Conservation (phyloP, 2,113 vertebrate species). For the Sciurus niger region DNA sequence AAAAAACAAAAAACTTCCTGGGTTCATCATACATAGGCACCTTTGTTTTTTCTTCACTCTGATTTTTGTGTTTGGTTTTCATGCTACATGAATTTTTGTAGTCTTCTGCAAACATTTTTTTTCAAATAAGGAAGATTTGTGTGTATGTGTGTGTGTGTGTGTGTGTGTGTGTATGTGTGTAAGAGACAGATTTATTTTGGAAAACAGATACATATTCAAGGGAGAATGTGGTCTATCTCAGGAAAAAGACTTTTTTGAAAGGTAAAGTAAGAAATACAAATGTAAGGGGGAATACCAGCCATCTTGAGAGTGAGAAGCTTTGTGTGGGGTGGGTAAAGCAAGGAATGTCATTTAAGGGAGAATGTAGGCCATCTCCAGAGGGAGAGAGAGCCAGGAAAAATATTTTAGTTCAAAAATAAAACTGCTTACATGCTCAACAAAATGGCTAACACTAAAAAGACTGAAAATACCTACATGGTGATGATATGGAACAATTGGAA, state of each 20-base stretch:
- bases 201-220: no score
- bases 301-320: no score
- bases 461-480: neutral
- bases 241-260: no score
- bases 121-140: neutral
- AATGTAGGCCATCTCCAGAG: no score
- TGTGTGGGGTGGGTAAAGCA: no score
- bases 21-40: neutral
- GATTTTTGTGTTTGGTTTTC: neutral
- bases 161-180: no score
- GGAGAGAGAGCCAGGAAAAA: neutral
- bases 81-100: neutral
- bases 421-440: neutral
- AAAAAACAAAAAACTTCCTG: neutral
- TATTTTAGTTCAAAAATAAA: neutral
- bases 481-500: neutral
- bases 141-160: no score
- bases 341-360: no score
- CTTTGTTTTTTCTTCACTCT: neutral
- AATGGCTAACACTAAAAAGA: neutral
- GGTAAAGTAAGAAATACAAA: no score
- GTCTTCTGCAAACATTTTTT: neutral
- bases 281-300: no score
- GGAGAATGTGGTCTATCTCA: no score
- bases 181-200: no score